Base-by-base conservation (phyloP, 2,797 vertebrate genomes). In the Trematomus bernacchii region DNA sequence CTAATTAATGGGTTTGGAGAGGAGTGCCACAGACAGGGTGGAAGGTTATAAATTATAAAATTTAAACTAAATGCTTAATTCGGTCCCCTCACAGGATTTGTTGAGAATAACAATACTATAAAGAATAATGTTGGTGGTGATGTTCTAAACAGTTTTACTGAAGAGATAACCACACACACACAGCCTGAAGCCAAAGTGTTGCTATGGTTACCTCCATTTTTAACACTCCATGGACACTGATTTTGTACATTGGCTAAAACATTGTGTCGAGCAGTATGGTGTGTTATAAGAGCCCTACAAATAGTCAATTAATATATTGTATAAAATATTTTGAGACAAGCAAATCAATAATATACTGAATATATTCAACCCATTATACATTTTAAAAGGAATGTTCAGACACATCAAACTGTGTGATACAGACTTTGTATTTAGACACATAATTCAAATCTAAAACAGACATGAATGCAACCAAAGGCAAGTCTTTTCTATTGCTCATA, bases 141-240 rank as follows among this genome's bases (percentile, higher is more conserved):
- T n/a, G n/a, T n/a, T n/a, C n/a, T n/a, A 50, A 51, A 55, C 3
- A 15, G 48, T 74, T 80, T 43, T 37, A 62, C 23, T 6, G 21
- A 50, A 47, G 16, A 52, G 57, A 43, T 37, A n/a, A 40, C 50
- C 14, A 66, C 65, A 66, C 65, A 23, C 62, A 66, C 47, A 64
- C 48, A 71, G 30, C 8, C 51, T 75, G 50, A 76, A 69, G 53
- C 33, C 57, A 16, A 42, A 43, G 7, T 71, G 80, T 86, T 89
- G 71, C 82, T 58, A 86, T 85, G 76, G 84, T 82, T 79, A 83
- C 80, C 30, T 72, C 14, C 18, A 50, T 68, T 76, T 76, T 50
- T 15, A 80, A 70, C 50, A 76, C 30, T 63, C 8, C 12, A 60
- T 21, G 37, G n/a, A 50, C 43, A 57, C 13, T 43, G 21, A 69